Conservation (phyloP, 2,797 vertebrate species). For the Anomalospiza imberbis region DNA sequence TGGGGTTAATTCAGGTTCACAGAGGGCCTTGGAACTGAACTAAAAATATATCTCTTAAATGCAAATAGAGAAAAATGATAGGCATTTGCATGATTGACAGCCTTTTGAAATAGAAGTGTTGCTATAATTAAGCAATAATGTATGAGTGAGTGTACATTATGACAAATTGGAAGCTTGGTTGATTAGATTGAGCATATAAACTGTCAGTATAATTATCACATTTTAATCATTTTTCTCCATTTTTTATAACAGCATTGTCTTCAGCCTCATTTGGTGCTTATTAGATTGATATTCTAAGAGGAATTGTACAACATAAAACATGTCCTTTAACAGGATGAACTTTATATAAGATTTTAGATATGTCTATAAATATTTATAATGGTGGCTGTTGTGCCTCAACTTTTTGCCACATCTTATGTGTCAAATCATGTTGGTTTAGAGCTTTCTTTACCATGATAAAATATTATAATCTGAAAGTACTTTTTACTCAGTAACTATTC, state of each 20-base stretch:
- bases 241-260: constrained; percentile 82
- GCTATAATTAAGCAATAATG: constrained; percentile 82
- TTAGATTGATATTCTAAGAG: constrained; percentile 82
- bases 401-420: constrained; percentile 37
- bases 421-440: constrained; percentile 31
- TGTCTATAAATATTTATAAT: constrained; percentile 72
- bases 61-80: constrained; percentile 70
- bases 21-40: constrained; percentile 40
- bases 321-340: constrained; percentile 78
- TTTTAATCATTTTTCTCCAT: constrained; percentile 84
- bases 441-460: constrained; percentile 44
- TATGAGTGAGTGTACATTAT: constrained; percentile 81
- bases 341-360: constrained; percentile 73
- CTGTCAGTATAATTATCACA: constrained; percentile 84
- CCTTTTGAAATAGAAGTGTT: constrained; percentile 77
- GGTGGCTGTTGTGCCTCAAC: constrained; percentile 39
- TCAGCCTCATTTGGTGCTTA: constrained; percentile 81
- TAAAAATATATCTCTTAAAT: constrained; percentile 72
- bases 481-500: background rate
- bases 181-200: constrained; percentile 83
- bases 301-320: constrained; percentile 77
- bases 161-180: constrained; percentile 81
- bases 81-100: constrained; percentile 77
- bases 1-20: constrained; percentile 63
- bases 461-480: background rate